Base-by-base conservation (phyloP, 2,113 vertebrate species). In the Erythrocercus mccallii region DNA sequence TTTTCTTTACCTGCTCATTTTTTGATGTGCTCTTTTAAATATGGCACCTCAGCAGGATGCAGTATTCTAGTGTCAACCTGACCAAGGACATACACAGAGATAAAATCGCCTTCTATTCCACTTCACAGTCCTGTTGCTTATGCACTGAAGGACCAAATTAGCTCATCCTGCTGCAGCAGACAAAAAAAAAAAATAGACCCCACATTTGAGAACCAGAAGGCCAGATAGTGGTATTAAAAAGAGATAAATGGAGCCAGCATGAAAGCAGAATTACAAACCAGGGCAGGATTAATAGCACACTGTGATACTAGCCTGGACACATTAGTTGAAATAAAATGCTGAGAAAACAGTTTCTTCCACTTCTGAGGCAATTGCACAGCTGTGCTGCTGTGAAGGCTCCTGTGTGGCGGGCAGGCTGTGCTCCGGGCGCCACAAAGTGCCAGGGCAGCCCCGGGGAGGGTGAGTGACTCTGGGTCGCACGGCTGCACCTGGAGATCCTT, bases 11-110 rank as follows among this genome's bases (percentile, higher is more conserved):
- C 25, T 0, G 1, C 74, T 94, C 83, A 25, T 92, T 95, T 96
- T 95, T 89, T 95, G n/a, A 94, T 93, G 78, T 85, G 70, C 83
- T 81, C 44, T 92, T 95, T 94, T 92, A 96, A 95, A 97, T 91
- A 84, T 73, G 81, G 81, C 94, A 92, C 79, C 92, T 93, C 95
- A 96, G 93, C 91, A 91, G 93, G 93, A 91, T 53, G 51, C 61
- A 30, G 69, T 68, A 68, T 86, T 95, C 65, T 48, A 10, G 86
- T 85, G 81, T 96, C 96, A 91, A 1, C 73, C 90, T 95, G 81
- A 77, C 87, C 90, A 88, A 88, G 91, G 91, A 86, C 42, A 0
- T 90, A 80, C 44, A 37, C 31, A 25, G 84, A 94, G 91, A 95
- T 93, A 91, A 94, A 95, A 95, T 94, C 54, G 0, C 78, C 79